Evolutionary conservation across 2,888 invertebrate genomes (phyloP).

Genomic region (Hylaea fasciaria): DNA sequence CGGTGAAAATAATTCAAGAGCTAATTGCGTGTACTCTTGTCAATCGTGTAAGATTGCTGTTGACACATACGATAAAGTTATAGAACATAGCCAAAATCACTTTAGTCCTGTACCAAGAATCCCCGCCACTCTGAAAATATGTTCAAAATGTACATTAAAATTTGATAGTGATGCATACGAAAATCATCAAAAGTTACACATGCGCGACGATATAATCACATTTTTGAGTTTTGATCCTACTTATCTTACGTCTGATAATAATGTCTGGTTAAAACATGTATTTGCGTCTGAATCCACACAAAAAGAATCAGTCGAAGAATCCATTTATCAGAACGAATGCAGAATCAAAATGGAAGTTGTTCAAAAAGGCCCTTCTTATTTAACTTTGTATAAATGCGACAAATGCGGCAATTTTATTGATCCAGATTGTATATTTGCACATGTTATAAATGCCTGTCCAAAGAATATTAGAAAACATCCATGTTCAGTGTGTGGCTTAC

Average conservation of each 20-base stretch:
- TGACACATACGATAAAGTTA: constrained; percentile 62
- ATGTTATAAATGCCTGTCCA: constrained; percentile 53
- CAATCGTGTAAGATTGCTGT: constrained; percentile 58
- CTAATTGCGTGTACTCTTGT: constrained; percentile 54
- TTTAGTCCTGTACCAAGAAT: constrained; percentile 43
- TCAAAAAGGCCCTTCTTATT: constrained; percentile 55
- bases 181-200: constrained; percentile 52
- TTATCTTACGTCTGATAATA: constrained; percentile 58
- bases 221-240: constrained; percentile 60
- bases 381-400: constrained; percentile 64
- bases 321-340: constrained; percentile 65
- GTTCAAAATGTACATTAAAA: constrained; percentile 50
- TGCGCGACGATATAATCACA: constrained; percentile 37
- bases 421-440: constrained; percentile 52
- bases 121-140: constrained; percentile 28
- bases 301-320: constrained; percentile 51
- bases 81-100: constrained; percentile 70
- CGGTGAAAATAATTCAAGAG: neutral
- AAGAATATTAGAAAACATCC: constrained; percentile 50
- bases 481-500: constrained; percentile 61
- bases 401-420: constrained; percentile 61
- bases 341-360: constrained; percentile 64
- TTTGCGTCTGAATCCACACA: constrained; percentile 53
- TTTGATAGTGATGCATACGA: constrained; percentile 49
- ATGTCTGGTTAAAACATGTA: constrained; percentile 63